Conservation (phyloP, 1,140 invertebrate species). For the Caenorhabditis tropicalis region DNA sequence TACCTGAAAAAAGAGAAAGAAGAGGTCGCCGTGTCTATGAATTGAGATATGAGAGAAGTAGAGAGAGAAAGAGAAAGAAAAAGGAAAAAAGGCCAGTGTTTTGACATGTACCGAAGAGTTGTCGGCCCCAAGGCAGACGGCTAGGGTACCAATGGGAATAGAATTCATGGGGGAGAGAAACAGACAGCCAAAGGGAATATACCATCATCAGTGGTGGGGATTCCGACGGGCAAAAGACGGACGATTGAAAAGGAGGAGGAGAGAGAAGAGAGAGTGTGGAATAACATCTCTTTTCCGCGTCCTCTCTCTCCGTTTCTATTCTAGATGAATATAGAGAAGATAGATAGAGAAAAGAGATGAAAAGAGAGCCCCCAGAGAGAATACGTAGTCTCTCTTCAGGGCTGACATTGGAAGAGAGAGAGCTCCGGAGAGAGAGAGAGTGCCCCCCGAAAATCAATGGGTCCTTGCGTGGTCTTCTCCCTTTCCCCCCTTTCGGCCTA, state of each 20-base stretch:
- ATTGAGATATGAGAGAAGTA: neutral
- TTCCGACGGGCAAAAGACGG: conserved; percentile 30
- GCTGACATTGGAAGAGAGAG: neutral
- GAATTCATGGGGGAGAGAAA: neutral
- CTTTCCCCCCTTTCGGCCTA: neutral
- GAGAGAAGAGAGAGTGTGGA: neutral
- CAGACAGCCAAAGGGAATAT: conserved; percentile 19
- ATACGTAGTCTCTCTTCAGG: neutral
- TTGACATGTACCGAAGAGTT: conserved; percentile 37
- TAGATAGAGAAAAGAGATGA: conserved; percentile 24
- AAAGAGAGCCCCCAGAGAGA: conserved; percentile 35
- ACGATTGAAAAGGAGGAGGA: neutral
- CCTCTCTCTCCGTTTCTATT: neutral
- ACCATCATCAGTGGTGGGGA: conserved; percentile 11
- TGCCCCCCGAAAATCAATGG: conserved; percentile 42
- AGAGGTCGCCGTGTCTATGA: conserved; percentile 16
- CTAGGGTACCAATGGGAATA: conserved; percentile 30
- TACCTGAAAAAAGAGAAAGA: conserved; percentile 10
- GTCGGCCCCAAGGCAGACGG: conserved; percentile 19
- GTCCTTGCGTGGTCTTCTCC: conserved; percentile 32
- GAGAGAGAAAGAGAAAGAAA: conserved; percentile 8
- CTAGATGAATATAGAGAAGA: neutral
- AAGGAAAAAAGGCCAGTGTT: conserved; percentile 20
- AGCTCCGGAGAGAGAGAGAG: conserved; percentile 32
- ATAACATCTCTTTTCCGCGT: conserved; percentile 30